Percentiles rank a stretch among this genome's conserved stretches.
These are phyloP conservation scores for Fistularia tabacaria DNA, from an alignment of 2,797 vertebrate species.

Conservation along the genomic window DNA sequence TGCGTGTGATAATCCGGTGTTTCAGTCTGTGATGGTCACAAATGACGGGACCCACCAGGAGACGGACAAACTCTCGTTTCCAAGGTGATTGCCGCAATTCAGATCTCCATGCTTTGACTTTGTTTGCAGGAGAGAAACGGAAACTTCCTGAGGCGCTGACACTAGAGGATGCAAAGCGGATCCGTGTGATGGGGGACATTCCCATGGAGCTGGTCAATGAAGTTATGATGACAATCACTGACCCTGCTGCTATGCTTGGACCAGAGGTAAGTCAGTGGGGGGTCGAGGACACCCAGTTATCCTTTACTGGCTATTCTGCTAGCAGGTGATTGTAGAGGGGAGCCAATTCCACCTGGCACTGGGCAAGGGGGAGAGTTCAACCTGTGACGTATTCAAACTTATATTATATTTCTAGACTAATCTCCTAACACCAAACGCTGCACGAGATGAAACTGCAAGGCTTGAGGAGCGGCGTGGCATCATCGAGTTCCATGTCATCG, in stretches of 20 bases:
- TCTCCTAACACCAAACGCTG: constrained; percentile 91
- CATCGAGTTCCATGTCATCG: constrained; percentile 97
- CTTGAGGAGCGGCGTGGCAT: constrained; percentile 94
- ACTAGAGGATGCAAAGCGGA: constrained; percentile 93
- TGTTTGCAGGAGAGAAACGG: constrained; percentile 86
- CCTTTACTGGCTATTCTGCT: no score
- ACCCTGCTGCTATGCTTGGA: constrained; percentile 96
- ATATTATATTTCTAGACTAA: constrained; percentile 80
- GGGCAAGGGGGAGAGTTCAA: no score
- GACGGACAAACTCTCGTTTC: no score
- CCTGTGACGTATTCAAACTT: background rate
- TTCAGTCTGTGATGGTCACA: no score
- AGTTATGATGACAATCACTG: constrained; percentile 98
- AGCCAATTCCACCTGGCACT: no score
- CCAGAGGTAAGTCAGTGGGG: constrained; percentile 77
- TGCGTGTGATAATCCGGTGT: no score
- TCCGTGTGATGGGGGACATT: constrained; percentile 97
- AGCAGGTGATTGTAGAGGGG: no score
- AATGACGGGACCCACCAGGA: no score
- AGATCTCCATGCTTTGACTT: background rate
- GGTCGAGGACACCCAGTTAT: no score
- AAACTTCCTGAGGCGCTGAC: constrained; percentile 93
- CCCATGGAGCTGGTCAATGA: constrained; percentile 99
- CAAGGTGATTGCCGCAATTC: background rate
- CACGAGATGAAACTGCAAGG: constrained; percentile 92